These are phyloP conservation scores for Octonoba sinensis DNA, from an alignment of 2,888 invertebrate species.

Conservation along the genomic window DNA sequence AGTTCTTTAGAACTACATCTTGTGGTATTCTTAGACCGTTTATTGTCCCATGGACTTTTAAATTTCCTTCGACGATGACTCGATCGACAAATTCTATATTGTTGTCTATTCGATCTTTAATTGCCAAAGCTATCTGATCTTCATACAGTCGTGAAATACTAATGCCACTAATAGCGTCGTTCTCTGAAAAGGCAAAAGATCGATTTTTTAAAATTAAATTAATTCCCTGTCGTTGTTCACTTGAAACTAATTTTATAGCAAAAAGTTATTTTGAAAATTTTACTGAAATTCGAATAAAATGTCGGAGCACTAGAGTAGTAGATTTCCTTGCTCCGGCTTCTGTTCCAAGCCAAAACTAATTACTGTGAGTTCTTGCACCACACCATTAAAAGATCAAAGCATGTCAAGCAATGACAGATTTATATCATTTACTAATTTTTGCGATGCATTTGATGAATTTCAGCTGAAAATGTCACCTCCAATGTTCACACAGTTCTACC, in stretches of 20 bases:
- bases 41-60: slow-evolving; percentile 33
- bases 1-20: slow-evolving; percentile 50
- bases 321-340: too few relatives aligned
- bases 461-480: too few relatives aligned
- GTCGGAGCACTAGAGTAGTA: too few relatives aligned
- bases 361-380: too few relatives aligned
- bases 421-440: too few relatives aligned
- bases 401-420: too few relatives aligned
- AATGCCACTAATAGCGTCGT: slow-evolving; percentile 48
- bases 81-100: slow-evolving; percentile 46
- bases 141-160: slow-evolving; percentile 36
- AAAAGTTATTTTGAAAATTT: neutral
- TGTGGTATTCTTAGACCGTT: slow-evolving; percentile 42
- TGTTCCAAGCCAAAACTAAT: too few relatives aligned
- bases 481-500: too few relatives aligned
- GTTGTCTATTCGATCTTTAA: slow-evolving; percentile 16
- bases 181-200: slow-evolving; percentile 10
- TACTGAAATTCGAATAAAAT: neutral
- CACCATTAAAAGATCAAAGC: too few relatives aligned
- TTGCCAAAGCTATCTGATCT: slow-evolving; percentile 20
- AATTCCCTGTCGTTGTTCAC: too few relatives aligned
- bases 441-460: too few relatives aligned
- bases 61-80: slow-evolving; percentile 30
- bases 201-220: neutral
- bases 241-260: too few relatives aligned